These are phyloP conservation scores for Petromus typicus DNA, from an alignment of 2,113 vertebrate species.

Conservation along the genomic window DNA sequence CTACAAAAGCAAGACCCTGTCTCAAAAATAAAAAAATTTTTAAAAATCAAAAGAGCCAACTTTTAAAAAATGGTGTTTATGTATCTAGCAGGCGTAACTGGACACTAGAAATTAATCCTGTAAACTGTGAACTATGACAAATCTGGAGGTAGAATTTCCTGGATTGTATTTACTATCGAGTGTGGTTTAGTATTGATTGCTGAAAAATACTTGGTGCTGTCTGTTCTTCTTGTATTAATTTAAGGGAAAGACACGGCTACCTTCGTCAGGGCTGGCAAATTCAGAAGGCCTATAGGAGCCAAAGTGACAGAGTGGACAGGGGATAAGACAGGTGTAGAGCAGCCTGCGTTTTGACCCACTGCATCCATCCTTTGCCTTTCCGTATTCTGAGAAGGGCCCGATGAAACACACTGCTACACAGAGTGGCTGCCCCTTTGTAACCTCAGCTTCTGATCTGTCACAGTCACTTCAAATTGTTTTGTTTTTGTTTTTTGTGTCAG, in stretches of 20 bases:
- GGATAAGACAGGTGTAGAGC: not conserved
- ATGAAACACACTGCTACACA: not conserved
- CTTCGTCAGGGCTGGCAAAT: not conserved
- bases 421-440: not conserved
- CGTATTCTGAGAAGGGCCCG: not conserved
- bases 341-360: not conserved
- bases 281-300: not conserved
- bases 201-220: not conserved
- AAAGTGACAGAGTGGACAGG: not conserved
- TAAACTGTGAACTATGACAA: not conserved
- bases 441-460: not conserved
- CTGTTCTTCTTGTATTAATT: not conserved
- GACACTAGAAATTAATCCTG: constrained; percentile 24
- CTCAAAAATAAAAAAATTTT: too few species aligned
- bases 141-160: not conserved
- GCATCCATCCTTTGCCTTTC: not conserved
- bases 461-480: not conserved
- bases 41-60: not conserved
- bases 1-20: too few species aligned
- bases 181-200: not conserved
- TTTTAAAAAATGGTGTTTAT: not conserved
- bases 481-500: too few species aligned
- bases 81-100: not conserved
- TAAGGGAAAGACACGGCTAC: not conserved
- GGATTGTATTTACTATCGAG: not conserved